phyloP scores from a whole-genome alignment of 2,113 vertebrate genomes.

The Diadophis punctatus region DNA sequence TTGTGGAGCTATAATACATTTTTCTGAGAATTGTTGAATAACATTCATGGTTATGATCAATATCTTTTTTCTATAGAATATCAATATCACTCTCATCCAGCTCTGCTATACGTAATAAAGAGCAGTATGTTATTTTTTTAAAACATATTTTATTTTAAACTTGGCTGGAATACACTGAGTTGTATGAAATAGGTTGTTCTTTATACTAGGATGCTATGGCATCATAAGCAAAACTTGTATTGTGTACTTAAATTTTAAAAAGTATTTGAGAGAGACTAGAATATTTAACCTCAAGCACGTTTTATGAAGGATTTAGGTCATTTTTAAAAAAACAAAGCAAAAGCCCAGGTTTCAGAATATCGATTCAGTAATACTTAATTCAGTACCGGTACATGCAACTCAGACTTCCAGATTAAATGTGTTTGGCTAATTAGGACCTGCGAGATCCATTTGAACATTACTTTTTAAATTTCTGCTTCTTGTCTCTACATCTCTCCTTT shows the following conservation, averaged over 20 bases:
- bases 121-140: neutral
- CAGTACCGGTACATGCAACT: slow-evolving; percentile 24
- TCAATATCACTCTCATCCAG: neutral
- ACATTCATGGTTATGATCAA: neutral
- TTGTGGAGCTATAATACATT: neutral
- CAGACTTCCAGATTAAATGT: slow-evolving; percentile 21
- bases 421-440: slow-evolving; percentile 5
- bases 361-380: slow-evolving; percentile 18
- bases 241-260: neutral
- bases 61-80: neutral
- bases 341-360: slow-evolving; percentile 29
- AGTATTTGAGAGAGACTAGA: neutral
- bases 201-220: neutral
- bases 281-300: neutral
- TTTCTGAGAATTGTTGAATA: neutral
- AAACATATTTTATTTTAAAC: neutral
- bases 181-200: neutral
- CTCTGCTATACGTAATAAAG: neutral
- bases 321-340: neutral
- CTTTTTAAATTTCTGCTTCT: slow-evolving; percentile 14
- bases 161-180: neutral
- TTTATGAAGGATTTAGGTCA: slow-evolving; percentile 9
- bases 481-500: slow-evolving; percentile 16
- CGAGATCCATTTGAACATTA: slow-evolving; percentile 22
- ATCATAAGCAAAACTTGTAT: neutral